phyloP scores from a whole-genome alignment of 1,140 invertebrate species.

The Drosophila ogumai region DNA sequence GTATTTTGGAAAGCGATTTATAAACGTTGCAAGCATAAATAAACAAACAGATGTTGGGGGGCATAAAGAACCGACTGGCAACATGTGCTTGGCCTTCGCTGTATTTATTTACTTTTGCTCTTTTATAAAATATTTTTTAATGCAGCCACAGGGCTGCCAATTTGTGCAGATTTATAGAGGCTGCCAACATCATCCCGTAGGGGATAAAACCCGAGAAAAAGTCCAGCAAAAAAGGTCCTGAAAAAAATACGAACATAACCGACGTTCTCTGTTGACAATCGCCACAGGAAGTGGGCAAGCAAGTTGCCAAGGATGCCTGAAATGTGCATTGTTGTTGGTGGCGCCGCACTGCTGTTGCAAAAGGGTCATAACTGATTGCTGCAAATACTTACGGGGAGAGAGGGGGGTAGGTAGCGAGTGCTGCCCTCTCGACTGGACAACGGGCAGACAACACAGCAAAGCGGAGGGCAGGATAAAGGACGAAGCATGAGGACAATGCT shows the following conservation, averaged over 20 bases:
- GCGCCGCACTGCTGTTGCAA: slow-evolving; percentile 28
- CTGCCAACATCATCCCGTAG: slow-evolving; percentile 40
- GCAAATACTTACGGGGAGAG: slow-evolving; percentile 60
- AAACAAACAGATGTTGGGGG: slow-evolving; percentile 69
- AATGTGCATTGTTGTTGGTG: slow-evolving; percentile 44
- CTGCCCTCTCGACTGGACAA: slow-evolving; percentile 23
- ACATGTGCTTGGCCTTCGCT: slow-evolving; percentile 69
- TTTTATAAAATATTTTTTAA: slow-evolving; percentile 83
- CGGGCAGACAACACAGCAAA: slow-evolving; percentile 8
- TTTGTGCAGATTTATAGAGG: slow-evolving; percentile 82
- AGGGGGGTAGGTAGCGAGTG: not conserved
- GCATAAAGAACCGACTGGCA: slow-evolving; percentile 57
- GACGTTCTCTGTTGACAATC: slow-evolving; percentile 72
- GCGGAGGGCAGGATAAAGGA: slow-evolving; percentile 7
- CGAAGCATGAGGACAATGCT: slow-evolving; percentile 28
- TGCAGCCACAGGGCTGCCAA: slow-evolving; percentile 81
- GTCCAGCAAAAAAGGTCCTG: slow-evolving; percentile 1
- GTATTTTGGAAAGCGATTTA: slow-evolving; percentile 71
- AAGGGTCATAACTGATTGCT: slow-evolving; percentile 77
- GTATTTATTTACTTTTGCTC: slow-evolving; percentile 81
- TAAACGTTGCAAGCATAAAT: slow-evolving; percentile 83
- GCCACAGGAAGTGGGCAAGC: slow-evolving; percentile 70
- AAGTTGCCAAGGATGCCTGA: slow-evolving; percentile 57
- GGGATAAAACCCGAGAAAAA: slow-evolving; percentile 27
- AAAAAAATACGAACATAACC: slow-evolving; percentile 47